Base-by-base conservation (phyloP, 2,113 vertebrate species). In the Callipepla squamata region DNA sequence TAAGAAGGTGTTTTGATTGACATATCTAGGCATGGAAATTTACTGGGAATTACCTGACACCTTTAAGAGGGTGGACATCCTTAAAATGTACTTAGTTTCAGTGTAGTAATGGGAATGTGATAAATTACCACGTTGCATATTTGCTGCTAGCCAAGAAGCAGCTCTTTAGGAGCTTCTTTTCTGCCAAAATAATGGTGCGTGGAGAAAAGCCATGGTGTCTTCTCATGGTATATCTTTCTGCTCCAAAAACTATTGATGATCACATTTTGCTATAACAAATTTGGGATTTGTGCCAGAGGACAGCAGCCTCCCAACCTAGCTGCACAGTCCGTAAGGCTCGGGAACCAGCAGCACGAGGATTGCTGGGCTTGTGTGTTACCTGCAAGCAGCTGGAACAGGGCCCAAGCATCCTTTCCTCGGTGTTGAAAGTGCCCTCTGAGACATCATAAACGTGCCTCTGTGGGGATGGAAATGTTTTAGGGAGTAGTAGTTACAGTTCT, bases 41-140 rank as follows among this genome's bases (percentile, higher is more conserved):
- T 80, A 91, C 38, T 74, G 79, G 77, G 48, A 90, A 90, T 94
- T 89, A 34, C 78, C 81, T 85, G 76, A 89, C 93, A 74, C 11
- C 51, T n/a, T 80, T 77, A 44, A 63, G 57, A 70, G 4, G 5
- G 14, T 90, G 55, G 81, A 74, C 80, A 55, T 74, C 87, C 81
- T 92, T 91, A 74, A 74, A 82, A 63, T 70, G 7, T 51, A 89
- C 21, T 85, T 81, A 63, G 26, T 83, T 89, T 85, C 92, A 86
- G 32, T 89, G 68, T 83, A 72, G 68, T 89, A 87, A 90, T 65
- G 26, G 75, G 28, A 70, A 82, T 91, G 45, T 87, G 76, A 67
- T 89, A 92, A 93, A 80, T 87, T 50, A 47, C 57, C 63, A 32
- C 59, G 50, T 16, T 68, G 20, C 10, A 1, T 85, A 57, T 79